Conservation (phyloP, 2,113 vertebrate species). For the Rallus limicola region DNA sequence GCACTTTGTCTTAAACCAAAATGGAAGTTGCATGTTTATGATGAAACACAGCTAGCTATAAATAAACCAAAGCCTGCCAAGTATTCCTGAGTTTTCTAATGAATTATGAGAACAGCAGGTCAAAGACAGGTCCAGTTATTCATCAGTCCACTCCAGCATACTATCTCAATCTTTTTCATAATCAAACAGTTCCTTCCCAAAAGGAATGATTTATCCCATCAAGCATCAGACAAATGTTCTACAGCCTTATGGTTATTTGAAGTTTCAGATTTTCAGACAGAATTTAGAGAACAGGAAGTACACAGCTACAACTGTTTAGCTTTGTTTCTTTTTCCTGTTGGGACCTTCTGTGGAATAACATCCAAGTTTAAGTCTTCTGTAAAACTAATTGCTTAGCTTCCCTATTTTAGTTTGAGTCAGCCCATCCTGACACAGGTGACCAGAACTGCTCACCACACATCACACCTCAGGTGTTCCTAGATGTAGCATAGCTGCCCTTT, state of each 20-base stretch:
- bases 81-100: neutral
- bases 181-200: neutral
- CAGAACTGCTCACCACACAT: rapidly evolving
- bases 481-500: neutral
- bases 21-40: neutral
- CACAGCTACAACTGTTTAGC: neutral
- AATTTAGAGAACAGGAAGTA: neutral
- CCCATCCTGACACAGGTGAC: rapidly evolving
- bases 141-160: neutral
- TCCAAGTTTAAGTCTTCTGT: neutral
- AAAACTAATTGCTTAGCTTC: neutral
- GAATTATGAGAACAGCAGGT: neutral
- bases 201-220: neutral
- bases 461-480: neutral
- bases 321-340: neutral
- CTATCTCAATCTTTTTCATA: neutral
- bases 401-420: neutral
- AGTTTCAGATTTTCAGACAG: neutral
- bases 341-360: neutral
- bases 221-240: neutral
- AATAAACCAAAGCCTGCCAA: neutral
- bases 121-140: neutral
- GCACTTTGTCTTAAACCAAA: neutral
- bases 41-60: neutral
- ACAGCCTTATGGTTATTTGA: neutral